Base-by-base conservation (phyloP, 2,797 vertebrate genomes). In the Philypnodon macrostomus region DNA sequence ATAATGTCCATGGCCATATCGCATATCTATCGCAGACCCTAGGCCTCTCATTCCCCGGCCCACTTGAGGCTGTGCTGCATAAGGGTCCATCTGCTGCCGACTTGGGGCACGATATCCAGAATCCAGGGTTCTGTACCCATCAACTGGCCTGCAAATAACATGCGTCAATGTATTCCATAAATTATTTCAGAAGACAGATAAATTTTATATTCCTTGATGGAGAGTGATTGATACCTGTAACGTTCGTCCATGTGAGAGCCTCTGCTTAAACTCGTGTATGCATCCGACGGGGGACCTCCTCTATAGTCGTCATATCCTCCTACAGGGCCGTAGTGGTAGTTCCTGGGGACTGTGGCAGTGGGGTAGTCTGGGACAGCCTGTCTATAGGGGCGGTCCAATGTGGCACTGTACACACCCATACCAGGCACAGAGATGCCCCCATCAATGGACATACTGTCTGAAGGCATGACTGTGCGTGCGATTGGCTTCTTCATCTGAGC, bases 401-500 rank as follows among this genome's bases (percentile, higher is more conserved):
- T 96, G 72, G 92, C 92, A 15, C 93, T 93, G 10, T 96, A 96
- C 71, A 79, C 81, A 7, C 89, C 89, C 73, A 90, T 89, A 5
- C 84, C 86, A 0, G 87, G 55, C 53, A 90, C 45, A 0, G 91
- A 79, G 53, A 93, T 56, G 0, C 92, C 87, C 0, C 92, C 90
- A 8, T 96, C 95, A 34, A 94, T 77, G 19, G 94, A 92, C 70
- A 95, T 73, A 0, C 91, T 87, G 0, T 95, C 92, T 51, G 92
- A 89, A 16, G 91, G 89, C 7, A 90, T 56, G 47, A 97, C 93
- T 0, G 91, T 93, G 75, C 95, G 91, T 0, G 94, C 93, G n/a
- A 95, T 85, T 0, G 93, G 91, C 65, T 96, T 98, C 85, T 94
- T 98, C 70, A 97, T 93, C 94, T 98, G 69, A n/a, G n/a, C n/a